Base-by-base conservation (phyloP, 1,140 invertebrate genomes). In the Mactra quadrangularis region DNA sequence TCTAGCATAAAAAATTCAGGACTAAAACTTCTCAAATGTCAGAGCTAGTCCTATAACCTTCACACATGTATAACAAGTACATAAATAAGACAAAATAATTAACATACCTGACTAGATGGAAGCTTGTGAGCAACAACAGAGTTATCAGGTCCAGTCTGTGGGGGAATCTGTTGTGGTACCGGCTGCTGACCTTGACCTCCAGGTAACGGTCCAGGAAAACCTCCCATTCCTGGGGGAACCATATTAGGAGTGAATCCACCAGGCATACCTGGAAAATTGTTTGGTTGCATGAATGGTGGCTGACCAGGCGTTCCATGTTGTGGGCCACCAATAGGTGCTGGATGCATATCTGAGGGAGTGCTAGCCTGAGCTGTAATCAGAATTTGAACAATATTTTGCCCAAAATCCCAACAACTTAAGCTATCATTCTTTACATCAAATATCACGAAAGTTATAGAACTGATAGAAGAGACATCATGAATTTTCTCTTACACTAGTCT, bases 101-200 rank as follows among this genome's bases (percentile, higher is more conserved):
- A 15, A 41, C 38, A 27, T 66, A 84, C 83, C 83, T 87, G 85
- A 59, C 77, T 85, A 38, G 78, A 78, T 7, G 85, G 86, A 25
- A 79, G 79, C 71, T 87, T 86, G n/a, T 85, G 84, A 25, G 84
- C 74, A 17, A 84, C 75, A n/a, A 83, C 85, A 35, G 81, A 66
- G 27, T 68, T 38, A 77, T 82, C 79, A 60, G 82, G 41, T 17
- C 68, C 50, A 50, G 71, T 27, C n/a, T 76, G 68, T 45, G 59
- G 27, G 17, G 78, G 86, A 11, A 33, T 57, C 55, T 55, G 38
- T 27, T 35, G 38, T 22, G 52, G 38, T 15, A 38, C 55, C 95
- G 95, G 19, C 95, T 95, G 84, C 95, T 95, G 7, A 95, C 95
- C 33, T 95, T 74, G 82, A 64, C 86, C 85, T 1, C 84, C 79